Base-by-base conservation (phyloP, 1,140 invertebrate genomes). In the Drosophila bifasciata region DNA sequence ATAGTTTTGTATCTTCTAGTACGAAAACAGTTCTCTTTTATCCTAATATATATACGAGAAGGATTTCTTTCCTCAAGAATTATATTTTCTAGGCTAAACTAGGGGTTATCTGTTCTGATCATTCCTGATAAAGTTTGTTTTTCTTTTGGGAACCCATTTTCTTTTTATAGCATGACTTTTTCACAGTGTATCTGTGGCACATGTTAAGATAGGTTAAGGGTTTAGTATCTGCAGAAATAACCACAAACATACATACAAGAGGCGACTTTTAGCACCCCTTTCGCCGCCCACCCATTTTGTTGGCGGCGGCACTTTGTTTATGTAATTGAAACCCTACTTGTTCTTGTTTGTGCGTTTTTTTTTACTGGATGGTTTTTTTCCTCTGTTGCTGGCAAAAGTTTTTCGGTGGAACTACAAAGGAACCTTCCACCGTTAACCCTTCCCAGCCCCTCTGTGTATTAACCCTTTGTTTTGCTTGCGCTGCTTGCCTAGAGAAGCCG, bases 331-430 rank as follows among this genome's bases (percentile, higher is more conserved):
- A 86, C 81, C 73, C 41, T 56, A 75, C 61, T 74, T 66, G 61
- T 63, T 80, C 58, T 74, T 23, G 43, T 15, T 36, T 48, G 48
- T 55, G 68, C 49, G 59, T 52, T 23, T 40, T 58, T 70, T 56
- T 25, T 25, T n/a, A n/a, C 25, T 25, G 7, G 25, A 6, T 1
- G 5, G 11, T 51, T 43, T 43, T 48, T 56, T 23, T 66, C 8
- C 23, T 19, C 32, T 43, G 28, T 51, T 19, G 49, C 28, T 19
- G 3, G 59, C 71, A 44, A 56, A 62, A 25, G 36, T 80, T 83
- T 83, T 85, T 86, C 64, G 81, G 81, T 81, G 50, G 19, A 85
- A 86, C 59, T 73, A 85, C 81, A 85, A 85, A 85, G 81, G 81
- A 85, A 56, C 43, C 28, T 15, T 49, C 25, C 3, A 39, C 16